Base-by-base conservation (phyloP, 2,797 vertebrate species). In the Malurus splendens region DNA sequence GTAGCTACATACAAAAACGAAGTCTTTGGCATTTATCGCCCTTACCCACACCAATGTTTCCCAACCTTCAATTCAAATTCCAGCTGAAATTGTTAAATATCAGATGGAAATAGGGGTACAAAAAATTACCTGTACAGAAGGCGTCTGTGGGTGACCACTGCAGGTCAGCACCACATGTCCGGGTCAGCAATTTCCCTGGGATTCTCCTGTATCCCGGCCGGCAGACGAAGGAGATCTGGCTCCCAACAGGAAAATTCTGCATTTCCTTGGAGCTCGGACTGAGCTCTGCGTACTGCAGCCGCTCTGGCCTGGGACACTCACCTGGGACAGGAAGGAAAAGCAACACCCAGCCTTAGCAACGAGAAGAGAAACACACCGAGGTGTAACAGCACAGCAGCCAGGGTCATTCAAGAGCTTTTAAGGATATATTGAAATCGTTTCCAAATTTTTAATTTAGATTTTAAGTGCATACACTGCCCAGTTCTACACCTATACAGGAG, bases 101-200 rank as follows among this genome's bases (percentile, higher is more conserved):
- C 24, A 47, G 36, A 0, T 5, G 8, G 16, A 7, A 41, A 27
- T 74, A 52, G 17, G 10, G 50, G 5, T 14, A 28, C 24, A 6
- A 41, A 41, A 10, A 73, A 1, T 90, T 33, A 97, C 96, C 92
- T 91, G 2, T 67, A 70, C 97, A 97, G 66, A 96, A 92, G 3
- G 6, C 8, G 4, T 25, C 64, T 9, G 0, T 1, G 28, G 41
- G 15, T 8, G 95, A 87, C 96, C 96, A 97, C 27, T 12, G 23
- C 6, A n/a, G 38, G 30, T 91, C 70, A 6, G 8, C 0, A 4
- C 75, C 84, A 39, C 96, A 97, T 0, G 5, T 93, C 6, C 50
- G 32, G 30, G 3, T 7, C 6, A 4, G 4, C 0, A 42, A 1
- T 33, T 6, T 66, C 15, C 62, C 30, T 0, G 14, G 25, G 19